Base-by-base conservation (phyloP, 2,797 vertebrate genomes). In the Sylvilagus floridanus region DNA sequence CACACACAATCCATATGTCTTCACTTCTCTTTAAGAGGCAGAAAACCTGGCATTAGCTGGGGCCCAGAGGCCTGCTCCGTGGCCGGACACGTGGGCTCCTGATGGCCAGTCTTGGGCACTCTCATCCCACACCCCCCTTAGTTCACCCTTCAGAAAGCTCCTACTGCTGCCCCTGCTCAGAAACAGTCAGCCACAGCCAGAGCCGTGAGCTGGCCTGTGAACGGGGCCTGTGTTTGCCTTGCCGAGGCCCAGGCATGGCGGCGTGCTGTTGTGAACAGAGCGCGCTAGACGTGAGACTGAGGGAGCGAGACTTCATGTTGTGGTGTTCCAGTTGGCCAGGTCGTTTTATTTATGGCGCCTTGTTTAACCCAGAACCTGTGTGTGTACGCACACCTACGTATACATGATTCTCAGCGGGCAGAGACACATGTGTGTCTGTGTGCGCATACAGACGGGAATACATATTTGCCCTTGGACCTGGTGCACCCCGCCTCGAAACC, bases 261-360 rank as follows among this genome's bases (percentile, higher is more conserved):
- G 52, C 6, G 1, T 11, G 14, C 54, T 26, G 2, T 37, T 11
- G 0, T 0, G 4, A 26, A 1, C 9, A 0, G 5, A 14, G 47
- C 14, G 0, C 8, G 2, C 73, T n/a, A 19, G 30, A 47, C 42
- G 8, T 47, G 9, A 47, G 42, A 47, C 42, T 47, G 42, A 47
- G 42, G 42, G 42, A 47, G 42, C 42, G 8, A 47, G 42, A 47
- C 42, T 66, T 76, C n/a, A 4, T 4, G 0, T 2, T 35, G 72
- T 72, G 37, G 32, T 52, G 73, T 35, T 16, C 3, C 32, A 26
- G 37, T 62, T 12, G 28, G 73, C 50, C 50, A 42, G 10, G 5
- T 47, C 35, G 54, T 75, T 84, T 68, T 17, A 3, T 78, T 50
- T 88, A 50, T 21, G 6, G 1, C 73, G 50, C 14, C 14, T 26